Evolutionary conservation across 2,797 vertebrate genomes (phyloP).

Genomic region (Sebastiscus tertius): DNA sequence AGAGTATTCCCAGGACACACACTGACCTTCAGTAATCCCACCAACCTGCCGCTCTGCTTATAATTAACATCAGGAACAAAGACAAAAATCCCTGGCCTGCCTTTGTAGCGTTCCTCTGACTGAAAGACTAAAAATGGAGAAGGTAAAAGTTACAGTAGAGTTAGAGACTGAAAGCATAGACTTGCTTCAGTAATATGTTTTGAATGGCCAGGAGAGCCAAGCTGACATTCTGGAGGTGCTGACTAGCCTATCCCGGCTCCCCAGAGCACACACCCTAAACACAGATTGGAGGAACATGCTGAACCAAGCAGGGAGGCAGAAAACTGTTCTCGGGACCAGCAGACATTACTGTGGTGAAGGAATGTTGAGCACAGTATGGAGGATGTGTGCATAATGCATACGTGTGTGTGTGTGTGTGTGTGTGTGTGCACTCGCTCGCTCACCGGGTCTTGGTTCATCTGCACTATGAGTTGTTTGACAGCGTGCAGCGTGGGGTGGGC

Average conservation of each 20-base stretch:
- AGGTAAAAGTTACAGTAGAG: slow-evolving; percentile 64
- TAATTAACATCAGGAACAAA: slow-evolving; percentile 86
- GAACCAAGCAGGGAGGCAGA: slow-evolving; percentile 68
- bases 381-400: not conserved
- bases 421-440: slow-evolving; percentile 7
- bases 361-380: slow-evolving; percentile 29
- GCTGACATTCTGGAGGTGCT: slow-evolving; percentile 79
- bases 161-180: slow-evolving; percentile 52
- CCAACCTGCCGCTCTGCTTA: slow-evolving; percentile 84
- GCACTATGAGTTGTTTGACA: slow-evolving; percentile 94
- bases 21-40: slow-evolving; percentile 93
- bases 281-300: slow-evolving; percentile 65
- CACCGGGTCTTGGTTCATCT: slow-evolving; percentile 95
- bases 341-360: slow-evolving; percentile 32
- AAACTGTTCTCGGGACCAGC: slow-evolving; percentile 41
- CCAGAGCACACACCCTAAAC: slow-evolving; percentile 53
- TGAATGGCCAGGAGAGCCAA: slow-evolving; percentile 71
- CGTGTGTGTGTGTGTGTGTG: slow-evolving; percentile 5
- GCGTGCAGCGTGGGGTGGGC: slow-evolving; percentile 95
- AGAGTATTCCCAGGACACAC: slow-evolving; percentile 92
- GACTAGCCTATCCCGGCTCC: slow-evolving; percentile 60
- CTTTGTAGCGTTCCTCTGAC: slow-evolving; percentile 53
- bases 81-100: slow-evolving; percentile 64
- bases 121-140: slow-evolving; percentile 56
- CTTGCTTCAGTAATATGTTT: slow-evolving; percentile 69